A percentile compares a stretch with the other conserved stretches of the same genome.
Conservation (phyloP, 2,113 vertebrate genomes). For the Struthidea cinerea region DNA sequence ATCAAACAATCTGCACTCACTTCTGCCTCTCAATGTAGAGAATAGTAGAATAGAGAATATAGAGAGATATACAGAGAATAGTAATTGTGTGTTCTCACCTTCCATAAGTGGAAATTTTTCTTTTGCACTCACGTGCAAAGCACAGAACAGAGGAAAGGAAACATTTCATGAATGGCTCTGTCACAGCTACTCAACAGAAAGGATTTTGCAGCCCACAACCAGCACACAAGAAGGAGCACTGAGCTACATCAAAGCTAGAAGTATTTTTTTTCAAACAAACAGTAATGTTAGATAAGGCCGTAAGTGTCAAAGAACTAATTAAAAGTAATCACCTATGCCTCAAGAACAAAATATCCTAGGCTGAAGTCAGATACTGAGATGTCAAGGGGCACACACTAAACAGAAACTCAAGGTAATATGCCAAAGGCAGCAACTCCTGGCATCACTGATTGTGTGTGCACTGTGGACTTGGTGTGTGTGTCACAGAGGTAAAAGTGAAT, state of each 20-base stretch:
- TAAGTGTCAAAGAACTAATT: conserved; percentile 32
- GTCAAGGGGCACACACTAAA: background rate
- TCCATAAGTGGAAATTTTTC: background rate
- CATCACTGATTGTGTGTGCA: background rate
- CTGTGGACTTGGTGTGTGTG: background rate
- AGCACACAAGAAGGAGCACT: background rate
- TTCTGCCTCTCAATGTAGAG: background rate
- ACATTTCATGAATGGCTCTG: background rate
- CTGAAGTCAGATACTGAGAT: background rate
- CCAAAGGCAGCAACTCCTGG: conserved; percentile 31
- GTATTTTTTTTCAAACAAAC: conserved; percentile 21
- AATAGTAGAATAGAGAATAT: background rate
- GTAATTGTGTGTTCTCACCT: background rate
- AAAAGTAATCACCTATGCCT: background rate
- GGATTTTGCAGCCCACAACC: conserved; percentile 2
- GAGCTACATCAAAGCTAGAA: conserved; percentile 3
- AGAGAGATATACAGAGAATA: background rate
- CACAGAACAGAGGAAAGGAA: background rate
- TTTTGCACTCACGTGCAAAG: background rate
- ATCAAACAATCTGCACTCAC: background rate
- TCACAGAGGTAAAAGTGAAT: background rate
- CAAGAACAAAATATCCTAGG: background rate
- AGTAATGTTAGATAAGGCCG: background rate
- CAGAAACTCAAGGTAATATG: background rate
- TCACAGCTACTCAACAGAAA: background rate